These are phyloP conservation scores for Drosophila neocordata DNA, from an alignment of 1,140 invertebrate species.

Conservation along the genomic window DNA sequence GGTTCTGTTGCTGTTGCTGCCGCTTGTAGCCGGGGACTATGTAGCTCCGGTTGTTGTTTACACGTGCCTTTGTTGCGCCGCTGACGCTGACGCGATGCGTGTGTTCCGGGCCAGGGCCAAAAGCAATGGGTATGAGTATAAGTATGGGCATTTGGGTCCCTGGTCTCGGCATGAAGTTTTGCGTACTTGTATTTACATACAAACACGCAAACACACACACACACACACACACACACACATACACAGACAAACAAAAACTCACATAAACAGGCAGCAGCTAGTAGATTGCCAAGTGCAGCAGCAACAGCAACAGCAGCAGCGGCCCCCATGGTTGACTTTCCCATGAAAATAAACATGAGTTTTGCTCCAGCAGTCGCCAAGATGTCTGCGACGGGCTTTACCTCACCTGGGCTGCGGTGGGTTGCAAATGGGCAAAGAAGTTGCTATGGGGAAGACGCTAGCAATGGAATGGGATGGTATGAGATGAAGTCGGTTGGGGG, in stretches of 20 bases:
- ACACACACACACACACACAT: conserved; percentile 33
- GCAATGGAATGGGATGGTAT: background rate
- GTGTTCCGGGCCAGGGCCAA: conserved; percentile 51
- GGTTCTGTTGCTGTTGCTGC: conserved; percentile 1
- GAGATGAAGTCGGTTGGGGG: background rate
- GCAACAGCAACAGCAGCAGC: conserved; percentile 32
- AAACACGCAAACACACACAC: conserved; percentile 49
- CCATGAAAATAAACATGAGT: conserved; percentile 77
- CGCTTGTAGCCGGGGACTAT: conserved; percentile 23
- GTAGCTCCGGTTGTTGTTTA: conserved; percentile 71
- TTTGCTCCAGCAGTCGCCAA: conserved; percentile 73
- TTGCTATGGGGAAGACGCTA: background rate
- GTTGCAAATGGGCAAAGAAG: background rate
- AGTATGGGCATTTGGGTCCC: background rate
- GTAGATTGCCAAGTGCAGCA: conserved; percentile 63
- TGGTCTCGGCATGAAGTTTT: conserved; percentile 74
- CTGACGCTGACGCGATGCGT: conserved; percentile 56
- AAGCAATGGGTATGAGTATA: background rate
- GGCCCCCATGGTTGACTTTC: conserved; percentile 55
- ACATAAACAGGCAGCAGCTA: conserved; percentile 43
- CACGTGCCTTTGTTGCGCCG: conserved; percentile 78
- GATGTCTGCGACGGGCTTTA: conserved; percentile 66
- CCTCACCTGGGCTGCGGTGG: conserved; percentile 51
- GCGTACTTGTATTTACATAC: conserved; percentile 76
- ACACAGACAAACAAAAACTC: conserved; percentile 27